Evolutionary conservation across 2,113 vertebrate species (phyloP), one percentile per base, ranked within the genome.

Genomic region (Antennarius striatus): DNA sequence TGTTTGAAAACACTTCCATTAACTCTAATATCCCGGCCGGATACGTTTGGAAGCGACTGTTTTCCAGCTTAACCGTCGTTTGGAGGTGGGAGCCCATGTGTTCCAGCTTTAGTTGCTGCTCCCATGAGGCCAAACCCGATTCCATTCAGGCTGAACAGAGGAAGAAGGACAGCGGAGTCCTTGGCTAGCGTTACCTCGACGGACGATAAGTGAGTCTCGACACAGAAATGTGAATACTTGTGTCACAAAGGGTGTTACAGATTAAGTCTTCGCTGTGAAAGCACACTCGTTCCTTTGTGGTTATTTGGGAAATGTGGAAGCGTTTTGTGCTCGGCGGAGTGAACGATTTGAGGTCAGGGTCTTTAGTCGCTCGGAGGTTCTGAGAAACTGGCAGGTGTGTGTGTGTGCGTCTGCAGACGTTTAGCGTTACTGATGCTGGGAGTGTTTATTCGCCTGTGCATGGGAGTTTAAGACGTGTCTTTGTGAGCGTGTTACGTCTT

Each of bases 231-330:
- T 52, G 7, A 42, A 15, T 12, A 12, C 10, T 36, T 4, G 49
- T 32, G 48, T n/a, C 29, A 57, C 54, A 45, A 66, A 56, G 56
- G 65, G 51, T 81, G 75, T 73, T 83, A 64, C 58, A 78, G 56
- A 81, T 80, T 65, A 75, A 54, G 60, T 83, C 77, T 69, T 32
- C 28, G 51, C 67, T 70, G 39, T 58, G 17, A 80, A 84, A 87
- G 82, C 73, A 81, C 30, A 67, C 68, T 17, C 5, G 42, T 61
- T 68, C 16, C 57, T 71, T 28, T 75, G 68, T 74, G 73, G 40
- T 55, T 76, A 64, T 88, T 84, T 88, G 64, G 75, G 56, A 81
- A 90, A 90, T 79, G 83, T 90, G 83, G 85, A 85, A 87, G 69
- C 83, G 32, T 71, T 90, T 88, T 85, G 53, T 63, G 67, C 54